Evolutionary conservation across 2,888 invertebrate genomes (phyloP).

Genomic region (Andrena chrysosceles): DNA sequence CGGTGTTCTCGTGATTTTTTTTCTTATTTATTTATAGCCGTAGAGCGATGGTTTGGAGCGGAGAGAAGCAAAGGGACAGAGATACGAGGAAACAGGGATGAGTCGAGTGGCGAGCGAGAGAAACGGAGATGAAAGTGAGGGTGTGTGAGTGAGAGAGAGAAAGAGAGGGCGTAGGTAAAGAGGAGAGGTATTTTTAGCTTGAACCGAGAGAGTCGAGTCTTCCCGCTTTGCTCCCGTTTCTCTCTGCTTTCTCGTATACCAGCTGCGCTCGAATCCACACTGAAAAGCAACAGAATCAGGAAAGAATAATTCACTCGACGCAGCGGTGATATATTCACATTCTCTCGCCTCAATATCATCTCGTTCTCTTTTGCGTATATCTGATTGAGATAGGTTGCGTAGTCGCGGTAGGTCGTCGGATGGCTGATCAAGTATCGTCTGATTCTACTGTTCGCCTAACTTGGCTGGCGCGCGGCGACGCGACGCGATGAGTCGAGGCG

Average conservation of each 20-base stretch:
- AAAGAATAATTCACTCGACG: conserved; percentile 49
- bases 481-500: too few relatives aligned
- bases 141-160: conserved; percentile 21
- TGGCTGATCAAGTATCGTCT: not conserved
- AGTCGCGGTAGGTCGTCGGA: not conserved
- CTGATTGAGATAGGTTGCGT: not conserved
- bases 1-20: conserved; percentile 69
- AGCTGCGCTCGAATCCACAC: conserved; percentile 61
- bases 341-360: not conserved
- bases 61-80: conserved; percentile 58
- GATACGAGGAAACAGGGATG: conserved; percentile 34
- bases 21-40: conserved; percentile 69
- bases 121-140: conserved; percentile 23
- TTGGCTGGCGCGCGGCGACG: too few relatives aligned
- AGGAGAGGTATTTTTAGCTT: conserved; percentile 72
- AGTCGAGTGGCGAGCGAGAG: not conserved
- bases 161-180: conserved; percentile 59
- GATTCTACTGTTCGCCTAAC: not conserved
- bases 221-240: conserved; percentile 71
- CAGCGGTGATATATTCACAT: not conserved
- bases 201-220: conserved; percentile 57
- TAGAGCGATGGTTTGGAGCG: conserved; percentile 60
- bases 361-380: too few relatives aligned
- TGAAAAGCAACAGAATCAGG: conserved; percentile 62
- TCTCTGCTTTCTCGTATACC: conserved; percentile 56